Conservation (phyloP, 2,888 invertebrate species). For the Cheilosia urbana region DNA sequence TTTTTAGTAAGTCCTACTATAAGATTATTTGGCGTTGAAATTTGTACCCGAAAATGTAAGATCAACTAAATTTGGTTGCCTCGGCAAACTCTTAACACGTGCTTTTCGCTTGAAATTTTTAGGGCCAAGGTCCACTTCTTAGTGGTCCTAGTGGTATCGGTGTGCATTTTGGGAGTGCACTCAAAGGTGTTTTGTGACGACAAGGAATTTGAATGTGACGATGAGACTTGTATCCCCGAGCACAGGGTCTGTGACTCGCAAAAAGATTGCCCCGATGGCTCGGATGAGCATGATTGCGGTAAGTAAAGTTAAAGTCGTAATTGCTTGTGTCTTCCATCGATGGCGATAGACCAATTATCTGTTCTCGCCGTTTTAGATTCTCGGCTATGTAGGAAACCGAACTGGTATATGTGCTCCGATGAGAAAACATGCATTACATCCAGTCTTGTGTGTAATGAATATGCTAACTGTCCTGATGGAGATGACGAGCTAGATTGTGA, state of each 20-base stretch:
- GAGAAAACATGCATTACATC: constrained; percentile 88
- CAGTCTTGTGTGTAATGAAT: constrained; percentile 89
- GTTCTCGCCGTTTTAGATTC: constrained; percentile 77
- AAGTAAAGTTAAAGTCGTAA: constrained; percentile 65
- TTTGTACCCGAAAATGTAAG: constrained; percentile 10
- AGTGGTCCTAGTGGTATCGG: constrained; percentile 38
- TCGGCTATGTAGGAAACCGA: constrained; percentile 80
- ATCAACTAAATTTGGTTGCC: constrained; percentile 27
- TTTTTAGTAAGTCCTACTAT: constrained; percentile 1
- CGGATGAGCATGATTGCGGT: constrained; percentile 83
- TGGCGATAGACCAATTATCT: constrained; percentile 4
- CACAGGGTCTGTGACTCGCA: constrained; percentile 82
- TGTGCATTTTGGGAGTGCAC: neutral
- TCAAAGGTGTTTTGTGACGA: constrained; percentile 79
- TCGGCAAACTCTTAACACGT: constrained; percentile 29
- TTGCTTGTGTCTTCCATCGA: neutral
- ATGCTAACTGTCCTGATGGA: constrained; percentile 87
- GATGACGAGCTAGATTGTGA: constrained; percentile 86
- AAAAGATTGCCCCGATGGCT: constrained; percentile 81
- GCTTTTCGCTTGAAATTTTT: constrained; percentile 15
- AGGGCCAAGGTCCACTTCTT: constrained; percentile 62
- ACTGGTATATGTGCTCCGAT: constrained; percentile 82
- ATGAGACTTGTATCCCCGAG: constrained; percentile 82
- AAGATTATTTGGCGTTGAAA: neutral
- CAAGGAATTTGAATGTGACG: constrained; percentile 85